phyloP scores from a whole-genome alignment of 2,113 vertebrate genomes.

The Microcebus murinus region DNA sequence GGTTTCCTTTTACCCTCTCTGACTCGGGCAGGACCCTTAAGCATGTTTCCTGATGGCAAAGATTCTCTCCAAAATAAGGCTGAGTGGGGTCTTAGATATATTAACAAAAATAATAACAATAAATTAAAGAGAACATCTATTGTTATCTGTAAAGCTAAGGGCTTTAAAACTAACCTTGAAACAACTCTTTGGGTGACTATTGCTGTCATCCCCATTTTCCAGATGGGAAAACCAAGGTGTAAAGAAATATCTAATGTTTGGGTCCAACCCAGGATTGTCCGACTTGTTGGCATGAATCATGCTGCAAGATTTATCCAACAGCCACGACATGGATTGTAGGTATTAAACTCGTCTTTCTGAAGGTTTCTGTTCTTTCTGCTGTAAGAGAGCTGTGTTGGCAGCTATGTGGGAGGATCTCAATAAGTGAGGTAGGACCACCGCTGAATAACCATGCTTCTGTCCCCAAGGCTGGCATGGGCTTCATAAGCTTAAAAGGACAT shows the following conservation, averaged over 20 bases:
- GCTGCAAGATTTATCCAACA: neutral
- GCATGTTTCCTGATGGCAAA: neutral
- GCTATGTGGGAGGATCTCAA: neutral
- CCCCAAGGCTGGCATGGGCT: neutral
- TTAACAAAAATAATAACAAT: neutral
- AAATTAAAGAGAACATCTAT: neutral
- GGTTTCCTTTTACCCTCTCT: constrained; percentile 28
- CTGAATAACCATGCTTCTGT: neutral
- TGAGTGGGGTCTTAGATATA: neutral
- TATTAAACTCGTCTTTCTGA: neutral
- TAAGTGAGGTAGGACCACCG: neutral
- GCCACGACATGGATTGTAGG: neutral
- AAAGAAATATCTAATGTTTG: constrained; percentile 25
- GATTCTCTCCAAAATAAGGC: constrained; percentile 4
- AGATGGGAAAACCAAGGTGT: neutral
- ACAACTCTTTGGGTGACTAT: neutral
- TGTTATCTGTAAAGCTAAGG: neutral
- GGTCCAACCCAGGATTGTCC: neutral
- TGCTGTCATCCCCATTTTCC: neutral
- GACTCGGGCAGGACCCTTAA: neutral
- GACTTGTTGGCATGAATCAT: neutral
- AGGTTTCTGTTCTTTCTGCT: constrained; percentile 10
- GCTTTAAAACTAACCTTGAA: neutral
- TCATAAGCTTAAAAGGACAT: neutral
- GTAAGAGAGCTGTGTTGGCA: neutral